Evolutionary conservation across 2,113 vertebrate species (phyloP).

Genomic region (Megaceryle torquata): DNA sequence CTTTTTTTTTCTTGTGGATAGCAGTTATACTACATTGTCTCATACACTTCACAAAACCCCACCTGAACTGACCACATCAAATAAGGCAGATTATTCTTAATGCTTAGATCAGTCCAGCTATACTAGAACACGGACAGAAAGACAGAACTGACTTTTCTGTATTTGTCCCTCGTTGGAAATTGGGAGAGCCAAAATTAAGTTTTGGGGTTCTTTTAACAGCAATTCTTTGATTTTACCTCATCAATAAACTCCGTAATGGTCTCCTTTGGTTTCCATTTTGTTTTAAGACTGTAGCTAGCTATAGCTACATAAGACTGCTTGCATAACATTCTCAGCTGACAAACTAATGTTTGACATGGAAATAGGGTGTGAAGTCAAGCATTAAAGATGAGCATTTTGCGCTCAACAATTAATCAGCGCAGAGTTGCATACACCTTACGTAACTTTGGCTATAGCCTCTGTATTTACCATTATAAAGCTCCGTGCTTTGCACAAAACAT

Average conservation of each 20-base stretch:
- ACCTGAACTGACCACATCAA: background rate
- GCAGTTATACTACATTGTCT: background rate
- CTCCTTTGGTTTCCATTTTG: background rate
- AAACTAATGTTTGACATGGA: background rate
- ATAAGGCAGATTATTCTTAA: background rate
- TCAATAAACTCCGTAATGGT: background rate
- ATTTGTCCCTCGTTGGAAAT: background rate
- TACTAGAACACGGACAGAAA: too few relatives aligned
- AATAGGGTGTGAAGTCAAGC: background rate
- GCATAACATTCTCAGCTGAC: background rate
- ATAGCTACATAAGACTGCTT: background rate
- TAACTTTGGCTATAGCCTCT: background rate
- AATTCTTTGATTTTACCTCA: background rate
- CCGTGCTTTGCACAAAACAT: rapidly evolving
- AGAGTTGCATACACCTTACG: background rate
- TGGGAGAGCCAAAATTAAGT: background rate
- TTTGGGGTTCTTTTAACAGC: background rate
- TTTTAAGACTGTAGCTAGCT: background rate
- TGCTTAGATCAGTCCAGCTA: background rate
- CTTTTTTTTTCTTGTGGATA: background rate
- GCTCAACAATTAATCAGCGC: background rate
- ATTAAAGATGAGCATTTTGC: background rate
- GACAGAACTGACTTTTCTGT: background rate
- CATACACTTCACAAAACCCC: background rate
- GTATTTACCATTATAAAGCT: background rate